Base-by-base conservation (phyloP, 2,113 vertebrate species). In the Menura novaehollandiae region DNA sequence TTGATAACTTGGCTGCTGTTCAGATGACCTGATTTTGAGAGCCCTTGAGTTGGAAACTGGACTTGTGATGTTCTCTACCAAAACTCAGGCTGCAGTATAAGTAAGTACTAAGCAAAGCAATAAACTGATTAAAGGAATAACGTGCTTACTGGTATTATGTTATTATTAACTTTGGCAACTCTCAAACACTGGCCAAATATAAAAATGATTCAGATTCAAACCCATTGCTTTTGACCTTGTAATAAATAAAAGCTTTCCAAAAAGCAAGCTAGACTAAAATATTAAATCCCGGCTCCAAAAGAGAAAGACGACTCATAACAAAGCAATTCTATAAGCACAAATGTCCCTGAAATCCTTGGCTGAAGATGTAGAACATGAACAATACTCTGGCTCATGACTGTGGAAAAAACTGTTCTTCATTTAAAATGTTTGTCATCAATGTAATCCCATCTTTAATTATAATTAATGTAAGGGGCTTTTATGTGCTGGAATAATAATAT, bases 391-490 rank as follows among this genome's bases (percentile, higher is more conserved):
- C 85, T 92, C 76, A 41, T 46, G 52, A 72, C 32, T 74, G 30
- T 75, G 90, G 95, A 96, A 97, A 96, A 95, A 91, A 79, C 3
- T 71, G 17, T 58, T 85, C 89, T 86, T 55, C 41, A 78, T 93
- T 96, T 81, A 95, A 94, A 93, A 92, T 93, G 69, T 90, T 90
- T 94, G 93, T 93, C 91, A 96, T 89, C 93, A 71, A 43, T 35
- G 43, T 95, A 97, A 96, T 93, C 60, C 82, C 85, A 89, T 94
- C 78, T 88, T 93, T 94, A 96, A 95, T 88, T 93, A 68, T 66
- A 85, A 91, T 80, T 89, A 93, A 96, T 67, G 56, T 53, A 80
- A 69, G 51, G 55, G 55, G 39, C 15, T 93, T 96, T 91, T 67
- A 92, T 77, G 82, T 80, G 46, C 79, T 96, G 82, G 33, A 88